Conservation (phyloP, 2,888 invertebrate genomes). For the Fragum fragum region DNA sequence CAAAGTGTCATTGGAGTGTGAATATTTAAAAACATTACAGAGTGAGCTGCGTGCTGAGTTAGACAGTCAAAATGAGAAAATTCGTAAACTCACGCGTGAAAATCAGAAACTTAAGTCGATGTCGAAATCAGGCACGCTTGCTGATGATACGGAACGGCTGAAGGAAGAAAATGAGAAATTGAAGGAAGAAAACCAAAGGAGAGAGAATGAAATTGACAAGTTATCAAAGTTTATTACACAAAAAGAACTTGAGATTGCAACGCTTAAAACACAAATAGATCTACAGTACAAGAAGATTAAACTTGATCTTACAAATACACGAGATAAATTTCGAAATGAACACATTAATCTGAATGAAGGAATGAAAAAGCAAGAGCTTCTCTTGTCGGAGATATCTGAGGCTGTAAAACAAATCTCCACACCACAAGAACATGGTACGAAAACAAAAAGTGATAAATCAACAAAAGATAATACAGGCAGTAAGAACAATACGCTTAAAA, state of each 20-base stretch:
- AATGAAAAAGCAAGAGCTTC: conserved; percentile 53
- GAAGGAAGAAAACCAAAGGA: conserved; percentile 39
- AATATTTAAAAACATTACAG: conserved; percentile 52
- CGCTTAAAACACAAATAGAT: conserved; percentile 52
- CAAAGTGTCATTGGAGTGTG: conserved; percentile 59
- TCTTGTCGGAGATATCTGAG: conserved; percentile 58
- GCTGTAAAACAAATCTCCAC: conserved; percentile 51
- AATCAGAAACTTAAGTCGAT: conserved; percentile 45
- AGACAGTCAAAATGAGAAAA: conserved; percentile 44
- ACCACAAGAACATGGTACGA: conserved; percentile 1
- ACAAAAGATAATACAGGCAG: not conserved
- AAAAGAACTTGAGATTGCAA: conserved; percentile 54
- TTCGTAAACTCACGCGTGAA: conserved; percentile 46
- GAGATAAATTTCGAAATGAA: conserved; percentile 57
- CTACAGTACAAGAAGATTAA: conserved; percentile 59
- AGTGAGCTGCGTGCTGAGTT: conserved; percentile 48
- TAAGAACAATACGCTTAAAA: not conserved
- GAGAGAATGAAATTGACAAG: conserved; percentile 42
- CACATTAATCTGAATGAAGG: conserved; percentile 52
- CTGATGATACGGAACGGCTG: conserved; percentile 37
- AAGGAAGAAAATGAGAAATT: conserved; percentile 57
- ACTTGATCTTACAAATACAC: conserved; percentile 55
- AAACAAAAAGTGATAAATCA: conserved; percentile 30
- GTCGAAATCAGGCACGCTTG: conserved; percentile 32
- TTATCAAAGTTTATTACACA: conserved; percentile 41